Base-by-base conservation (phyloP, 2,797 vertebrate species). In the Craterocephalus amniculus region DNA sequence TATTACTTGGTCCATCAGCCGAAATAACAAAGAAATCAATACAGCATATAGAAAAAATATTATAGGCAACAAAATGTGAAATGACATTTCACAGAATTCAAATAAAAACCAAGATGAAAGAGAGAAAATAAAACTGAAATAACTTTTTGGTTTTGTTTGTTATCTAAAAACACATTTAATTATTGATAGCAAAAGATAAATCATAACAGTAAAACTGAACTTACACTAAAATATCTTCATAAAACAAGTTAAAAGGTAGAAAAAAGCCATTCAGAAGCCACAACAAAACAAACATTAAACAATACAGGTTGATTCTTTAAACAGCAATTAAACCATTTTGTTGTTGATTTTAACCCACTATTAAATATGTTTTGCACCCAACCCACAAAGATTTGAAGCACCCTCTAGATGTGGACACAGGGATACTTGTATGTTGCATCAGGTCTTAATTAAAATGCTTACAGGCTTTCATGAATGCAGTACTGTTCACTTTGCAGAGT, bases 401-500 rank as follows among this genome's bases (percentile, higher is more conserved):
- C 45, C 45, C 57, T 43, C 54, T 67, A 36, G 45, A 60, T 51
- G 45, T 38, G 45, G 45, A 68, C 32, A 51, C 40, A 43, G 10
- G 35, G 13, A 24, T 54, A 52, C 18, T 54, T 67, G 1, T 14
- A 34, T 36, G 31, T 29, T 14, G 43, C 63, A 66, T 38, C 63
- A 56, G 54, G 9, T 60, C 31, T 27, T 4, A 7, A 18, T 27
- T 27, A 29, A 16, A 27, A 29, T 27, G 26, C 51, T 27, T 29
- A 16, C 26, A 54, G 51, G 13, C 24, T 27, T 54, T 5, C 13
- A 29, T 18, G 18, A 29, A 29, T 54, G 29, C 20, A 22, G 16
- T 26, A 45, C n/a, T 48, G 31, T n/a, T 75, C 16, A 49, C 38
- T 73, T 49, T 62, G 16, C 45, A 58, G 20, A 49, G 18, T 34